phyloP scores from a whole-genome alignment of 1,140 invertebrate species.

The Drosophila orena region DNA sequence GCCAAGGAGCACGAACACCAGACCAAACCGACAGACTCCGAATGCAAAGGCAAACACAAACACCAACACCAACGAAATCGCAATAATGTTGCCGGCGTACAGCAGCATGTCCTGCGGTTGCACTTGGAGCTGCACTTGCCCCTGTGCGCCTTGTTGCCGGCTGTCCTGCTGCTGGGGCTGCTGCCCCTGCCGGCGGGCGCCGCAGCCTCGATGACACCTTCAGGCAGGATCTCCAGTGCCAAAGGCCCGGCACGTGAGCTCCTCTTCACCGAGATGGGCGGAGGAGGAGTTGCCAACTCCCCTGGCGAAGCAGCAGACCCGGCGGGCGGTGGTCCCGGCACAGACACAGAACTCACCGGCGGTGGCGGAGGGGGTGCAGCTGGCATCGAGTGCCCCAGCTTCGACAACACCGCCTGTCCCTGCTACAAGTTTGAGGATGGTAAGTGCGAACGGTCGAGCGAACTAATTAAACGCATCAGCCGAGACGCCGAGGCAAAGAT shows the following conservation, averaged over 20 bases:
- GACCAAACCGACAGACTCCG: slow-evolving; percentile 35
- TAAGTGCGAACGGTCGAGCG: slow-evolving; percentile 78
- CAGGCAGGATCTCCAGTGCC: slow-evolving; percentile 57
- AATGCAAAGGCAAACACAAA: slow-evolving; percentile 64
- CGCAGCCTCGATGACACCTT: slow-evolving; percentile 50
- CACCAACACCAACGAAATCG: slow-evolving; percentile 2
- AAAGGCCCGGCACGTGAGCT: slow-evolving; percentile 58
- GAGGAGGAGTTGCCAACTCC: slow-evolving; percentile 11
- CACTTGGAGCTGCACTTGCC: slow-evolving; percentile 15
- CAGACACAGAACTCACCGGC: slow-evolving; percentile 1
- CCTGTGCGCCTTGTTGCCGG: slow-evolving; percentile 21
- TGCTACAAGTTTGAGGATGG: slow-evolving; percentile 96
- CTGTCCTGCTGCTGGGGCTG: slow-evolving; percentile 19
- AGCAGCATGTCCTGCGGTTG: slow-evolving; percentile 62
- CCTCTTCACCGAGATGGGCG: slow-evolving; percentile 56
- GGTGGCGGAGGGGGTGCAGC: slow-evolving; percentile 39
- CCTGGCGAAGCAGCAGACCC: neutral
- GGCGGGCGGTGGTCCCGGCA: neutral
- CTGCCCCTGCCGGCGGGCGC: slow-evolving; percentile 21
- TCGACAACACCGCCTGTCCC: slow-evolving; percentile 91
- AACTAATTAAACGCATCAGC: slow-evolving; percentile 61
- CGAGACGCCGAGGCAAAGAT: slow-evolving; percentile 44
- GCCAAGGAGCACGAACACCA: slow-evolving; percentile 34
- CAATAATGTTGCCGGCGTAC: slow-evolving; percentile 13
- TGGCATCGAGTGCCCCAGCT: slow-evolving; percentile 88